phyloP scores from a whole-genome alignment of 2,888 invertebrate genomes.

The Graphium colonna region DNA sequence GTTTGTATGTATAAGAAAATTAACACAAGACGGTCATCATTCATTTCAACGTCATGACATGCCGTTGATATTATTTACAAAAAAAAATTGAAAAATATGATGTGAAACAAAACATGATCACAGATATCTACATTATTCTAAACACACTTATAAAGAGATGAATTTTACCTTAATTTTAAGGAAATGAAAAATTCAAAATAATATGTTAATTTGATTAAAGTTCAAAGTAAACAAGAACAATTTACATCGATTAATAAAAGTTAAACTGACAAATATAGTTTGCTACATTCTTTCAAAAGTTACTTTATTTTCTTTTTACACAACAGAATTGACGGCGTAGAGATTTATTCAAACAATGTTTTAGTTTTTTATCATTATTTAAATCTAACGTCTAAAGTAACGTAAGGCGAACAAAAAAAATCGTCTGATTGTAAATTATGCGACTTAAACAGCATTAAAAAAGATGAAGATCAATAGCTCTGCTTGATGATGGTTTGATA shows the following conservation, averaged over 20 bases:
- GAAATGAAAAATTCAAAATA: slow-evolving; percentile 5
- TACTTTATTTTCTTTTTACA: slow-evolving; percentile 60
- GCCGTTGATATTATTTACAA: not conserved
- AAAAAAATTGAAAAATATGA: not conserved
- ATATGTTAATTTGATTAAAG: slow-evolving; percentile 24
- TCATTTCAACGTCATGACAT: no score
- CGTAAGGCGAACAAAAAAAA: slow-evolving; percentile 16
- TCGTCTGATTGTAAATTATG: slow-evolving; percentile 2
- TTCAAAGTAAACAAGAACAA: slow-evolving; percentile 13
- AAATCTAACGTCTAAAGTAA: slow-evolving; percentile 40
- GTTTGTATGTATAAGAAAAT: not conserved
- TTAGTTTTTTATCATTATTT: slow-evolving; percentile 56
- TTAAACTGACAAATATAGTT: slow-evolving; percentile 43
- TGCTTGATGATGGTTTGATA: slow-evolving; percentile 45
- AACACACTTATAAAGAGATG: not conserved
- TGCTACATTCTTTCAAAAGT: slow-evolving; percentile 46
- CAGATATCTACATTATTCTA: slow-evolving; percentile 1
- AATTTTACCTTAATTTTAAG: slow-evolving; percentile 2
- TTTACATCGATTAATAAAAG: slow-evolving; percentile 36
- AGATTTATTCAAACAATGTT: slow-evolving; percentile 67
- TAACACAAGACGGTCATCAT: not conserved
- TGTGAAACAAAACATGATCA: not conserved
- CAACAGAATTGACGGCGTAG: slow-evolving; percentile 78
- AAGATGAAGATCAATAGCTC: no score
- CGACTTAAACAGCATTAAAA: not conserved